A percentile compares a stretch with the other conserved stretches of the same genome.
phyloP scores from a whole-genome alignment of 2,113 vertebrate genomes.

The Eulemur rufifrons region DNA sequence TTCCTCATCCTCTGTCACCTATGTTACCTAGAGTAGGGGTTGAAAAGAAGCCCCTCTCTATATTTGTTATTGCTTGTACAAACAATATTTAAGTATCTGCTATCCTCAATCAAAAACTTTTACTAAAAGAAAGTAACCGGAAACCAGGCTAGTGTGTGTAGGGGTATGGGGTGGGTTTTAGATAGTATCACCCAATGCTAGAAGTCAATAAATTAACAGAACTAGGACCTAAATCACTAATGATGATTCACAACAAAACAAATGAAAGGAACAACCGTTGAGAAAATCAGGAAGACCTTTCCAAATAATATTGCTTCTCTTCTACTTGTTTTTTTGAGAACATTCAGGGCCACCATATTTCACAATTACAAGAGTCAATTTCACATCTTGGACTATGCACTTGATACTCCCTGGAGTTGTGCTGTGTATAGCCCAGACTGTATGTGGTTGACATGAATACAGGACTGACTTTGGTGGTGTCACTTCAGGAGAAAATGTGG shows the following conservation, averaged over 20 bases:
- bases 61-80: background rate
- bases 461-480: background rate
- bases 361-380: background rate
- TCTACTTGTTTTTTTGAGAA: background rate
- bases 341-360: background rate
- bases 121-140: background rate
- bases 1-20: background rate
- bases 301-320: background rate
- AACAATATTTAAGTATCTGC: background rate
- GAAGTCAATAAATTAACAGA: background rate
- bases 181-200: background rate
- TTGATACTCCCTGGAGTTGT: background rate
- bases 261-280: background rate
- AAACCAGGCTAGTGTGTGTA: background rate
- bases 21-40: background rate
- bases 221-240: background rate
- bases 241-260: background rate
- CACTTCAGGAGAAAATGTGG: background rate
- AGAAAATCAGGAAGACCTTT: background rate
- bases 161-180: background rate
- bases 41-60: background rate
- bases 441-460: background rate
- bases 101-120: background rate
- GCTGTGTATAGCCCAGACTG: background rate
- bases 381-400: background rate